These are phyloP conservation scores for Ibycter americanus DNA, from an alignment of 2,797 vertebrate species.

Conservation along the genomic window DNA sequence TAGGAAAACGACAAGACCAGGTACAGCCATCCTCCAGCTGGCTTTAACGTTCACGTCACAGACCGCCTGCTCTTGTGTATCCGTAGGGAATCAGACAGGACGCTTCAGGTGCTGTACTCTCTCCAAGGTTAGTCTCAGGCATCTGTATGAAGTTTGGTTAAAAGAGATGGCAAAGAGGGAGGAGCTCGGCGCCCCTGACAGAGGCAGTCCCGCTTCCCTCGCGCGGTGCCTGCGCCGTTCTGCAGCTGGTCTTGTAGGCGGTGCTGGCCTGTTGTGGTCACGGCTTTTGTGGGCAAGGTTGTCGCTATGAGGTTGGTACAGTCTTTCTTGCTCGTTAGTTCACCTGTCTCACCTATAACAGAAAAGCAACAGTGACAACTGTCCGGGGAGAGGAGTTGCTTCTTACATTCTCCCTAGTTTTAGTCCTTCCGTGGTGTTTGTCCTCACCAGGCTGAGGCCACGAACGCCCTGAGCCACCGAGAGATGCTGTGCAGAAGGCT, in stretches of 20 bases:
- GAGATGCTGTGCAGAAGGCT: not conserved
- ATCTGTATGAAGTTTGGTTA: not conserved
- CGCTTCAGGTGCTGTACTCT: not conserved
- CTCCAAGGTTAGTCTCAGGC: not conserved
- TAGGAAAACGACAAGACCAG: not conserved
- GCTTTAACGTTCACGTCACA: not conserved
- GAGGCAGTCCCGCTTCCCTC: not conserved
- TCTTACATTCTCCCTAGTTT: not conserved
- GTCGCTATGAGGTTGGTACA: accelerated
- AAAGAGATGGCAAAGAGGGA: accelerated
- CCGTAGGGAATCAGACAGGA: not conserved
- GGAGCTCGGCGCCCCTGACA: not conserved
- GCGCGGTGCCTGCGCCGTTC: not conserved
- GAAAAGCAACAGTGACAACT: not conserved
- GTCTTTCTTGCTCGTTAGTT: not conserved
- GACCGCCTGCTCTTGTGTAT: not conserved
- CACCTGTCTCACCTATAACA: not conserved
- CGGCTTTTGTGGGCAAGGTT: not conserved
- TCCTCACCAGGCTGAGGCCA: not conserved
- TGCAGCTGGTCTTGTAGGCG: not conserved
- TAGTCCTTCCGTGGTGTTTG: not conserved
- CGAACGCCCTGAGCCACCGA: accelerated
- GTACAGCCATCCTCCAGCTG: not conserved
- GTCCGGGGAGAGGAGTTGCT: not conserved
- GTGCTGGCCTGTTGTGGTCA: not conserved